Conservation (phyloP, 1,140 invertebrate genomes). For the Diabrotica virgifera region DNA sequence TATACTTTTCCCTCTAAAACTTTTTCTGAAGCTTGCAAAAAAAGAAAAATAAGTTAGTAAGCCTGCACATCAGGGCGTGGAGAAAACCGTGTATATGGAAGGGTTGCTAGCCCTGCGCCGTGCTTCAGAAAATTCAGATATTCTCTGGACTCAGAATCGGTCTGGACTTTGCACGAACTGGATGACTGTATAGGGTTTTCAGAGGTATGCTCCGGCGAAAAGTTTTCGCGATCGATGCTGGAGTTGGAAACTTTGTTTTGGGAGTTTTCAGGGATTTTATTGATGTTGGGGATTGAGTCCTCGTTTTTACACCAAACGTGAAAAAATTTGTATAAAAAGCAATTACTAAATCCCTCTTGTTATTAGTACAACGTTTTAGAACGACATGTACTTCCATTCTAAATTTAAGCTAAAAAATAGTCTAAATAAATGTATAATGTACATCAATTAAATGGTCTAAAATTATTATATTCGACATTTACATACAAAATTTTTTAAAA, state of each 20-base stretch:
- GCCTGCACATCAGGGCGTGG: conserved; percentile 41
- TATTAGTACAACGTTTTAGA: too few relatives aligned
- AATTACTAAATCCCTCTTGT: too few relatives aligned
- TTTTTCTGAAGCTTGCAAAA: conserved; percentile 26
- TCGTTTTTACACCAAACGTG: not conserved
- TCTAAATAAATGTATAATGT: too few relatives aligned
- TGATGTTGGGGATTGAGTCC: not conserved
- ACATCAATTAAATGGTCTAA: too few relatives aligned
- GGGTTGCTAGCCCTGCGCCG: conserved; percentile 39
- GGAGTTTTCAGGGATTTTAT: conserved; percentile 2
- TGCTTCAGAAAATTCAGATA: conserved; percentile 9
- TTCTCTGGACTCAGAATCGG: not conserved
- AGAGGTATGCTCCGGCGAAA: not conserved
- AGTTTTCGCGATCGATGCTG: not conserved
- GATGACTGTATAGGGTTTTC: not conserved
- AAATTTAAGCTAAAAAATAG: too few relatives aligned
- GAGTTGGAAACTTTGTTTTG: not conserved
- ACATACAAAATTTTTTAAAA: too few relatives aligned
- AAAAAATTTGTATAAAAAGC: too few relatives aligned
- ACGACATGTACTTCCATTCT: too few relatives aligned
- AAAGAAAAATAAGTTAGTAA: conserved; percentile 42
- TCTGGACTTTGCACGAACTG: not conserved
- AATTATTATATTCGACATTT: too few relatives aligned
- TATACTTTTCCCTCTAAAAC: conserved; percentile 26
- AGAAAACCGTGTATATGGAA: conserved; percentile 32